A percentile compares a stretch with the other conserved stretches of the same genome.
phyloP scores from a whole-genome alignment of 2,797 vertebrate genomes.

The Pangasius larnaudii region DNA sequence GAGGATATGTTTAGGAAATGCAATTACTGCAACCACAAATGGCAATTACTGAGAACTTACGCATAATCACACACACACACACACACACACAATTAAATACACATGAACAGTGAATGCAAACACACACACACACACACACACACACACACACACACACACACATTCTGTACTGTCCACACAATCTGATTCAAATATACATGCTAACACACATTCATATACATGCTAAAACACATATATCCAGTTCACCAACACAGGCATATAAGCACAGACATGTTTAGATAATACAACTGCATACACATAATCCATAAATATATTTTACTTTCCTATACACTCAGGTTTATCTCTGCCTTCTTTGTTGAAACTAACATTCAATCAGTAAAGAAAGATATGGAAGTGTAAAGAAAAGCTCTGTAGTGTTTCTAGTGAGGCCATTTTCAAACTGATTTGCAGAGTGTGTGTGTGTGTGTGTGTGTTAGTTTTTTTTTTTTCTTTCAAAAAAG shows the following conservation, averaged over 20 bases:
- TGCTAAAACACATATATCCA: background rate
- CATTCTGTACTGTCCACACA: background rate
- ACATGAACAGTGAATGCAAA: background rate
- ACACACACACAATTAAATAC: background rate
- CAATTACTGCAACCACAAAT: constrained; percentile 35
- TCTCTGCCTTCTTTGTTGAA: background rate
- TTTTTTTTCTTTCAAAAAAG: background rate
- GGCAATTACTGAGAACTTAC: background rate
- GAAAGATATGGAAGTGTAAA: background rate
- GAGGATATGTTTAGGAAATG: constrained; percentile 34
- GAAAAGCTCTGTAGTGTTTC: background rate
- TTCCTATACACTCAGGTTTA: background rate
- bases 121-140: background rate
- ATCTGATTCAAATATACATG: background rate
- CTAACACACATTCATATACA: background rate
- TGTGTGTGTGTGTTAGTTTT: background rate
- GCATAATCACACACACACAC: background rate
- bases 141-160: background rate
- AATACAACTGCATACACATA: background rate
- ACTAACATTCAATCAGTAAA: background rate
- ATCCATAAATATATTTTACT: background rate
- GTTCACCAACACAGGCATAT: background rate
- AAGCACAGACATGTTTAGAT: background rate
- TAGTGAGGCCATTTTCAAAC: background rate
- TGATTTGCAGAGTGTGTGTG: too few relatives aligned